Percentiles rank a stretch among this genome's conserved stretches.
These are phyloP conservation scores for Gymnosoma rotundatum DNA, from an alignment of 2,888 invertebrate species.

Conservation along the genomic window DNA sequence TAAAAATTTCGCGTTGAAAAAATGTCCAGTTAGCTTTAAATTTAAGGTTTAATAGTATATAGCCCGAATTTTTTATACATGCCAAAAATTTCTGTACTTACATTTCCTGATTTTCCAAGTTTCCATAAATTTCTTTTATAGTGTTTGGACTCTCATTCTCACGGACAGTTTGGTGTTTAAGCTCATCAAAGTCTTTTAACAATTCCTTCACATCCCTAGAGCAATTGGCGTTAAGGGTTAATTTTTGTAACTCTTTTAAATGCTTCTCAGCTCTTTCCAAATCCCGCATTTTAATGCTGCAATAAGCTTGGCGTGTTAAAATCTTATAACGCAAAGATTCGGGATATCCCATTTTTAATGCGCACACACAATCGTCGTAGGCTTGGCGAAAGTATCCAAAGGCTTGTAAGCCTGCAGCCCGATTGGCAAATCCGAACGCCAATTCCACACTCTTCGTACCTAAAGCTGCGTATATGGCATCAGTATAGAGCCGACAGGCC, in stretches of 20 bases:
- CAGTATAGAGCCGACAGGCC: conserved; percentile 77
- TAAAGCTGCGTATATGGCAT: conserved; percentile 77
- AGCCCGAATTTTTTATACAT: no score
- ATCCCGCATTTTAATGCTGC: conserved; percentile 73
- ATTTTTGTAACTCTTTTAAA: conserved; percentile 58
- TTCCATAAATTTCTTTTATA: neutral
- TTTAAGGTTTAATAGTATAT: no score
- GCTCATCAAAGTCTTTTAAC: conserved; percentile 21
- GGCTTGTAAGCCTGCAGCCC: conserved; percentile 78
- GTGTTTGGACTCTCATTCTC: neutral
- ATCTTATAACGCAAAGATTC: conserved; percentile 74
- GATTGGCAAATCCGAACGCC: conserved; percentile 78
- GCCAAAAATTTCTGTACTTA: conserved; percentile 33
- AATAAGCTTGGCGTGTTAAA: conserved; percentile 75
- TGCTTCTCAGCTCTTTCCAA: conserved; percentile 67
- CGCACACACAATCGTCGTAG: conserved; percentile 78
- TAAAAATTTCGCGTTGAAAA: no score
- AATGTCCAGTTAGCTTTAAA: no score
- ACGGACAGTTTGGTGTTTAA: neutral
- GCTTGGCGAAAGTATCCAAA: conserved; percentile 78
- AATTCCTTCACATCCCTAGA: conserved; percentile 70
- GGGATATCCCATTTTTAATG: conserved; percentile 76
- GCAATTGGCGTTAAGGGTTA: conserved; percentile 71
- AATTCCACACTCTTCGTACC: conserved; percentile 71
- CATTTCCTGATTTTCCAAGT: conserved; percentile 59